Evolutionary conservation across 2,797 vertebrate species (phyloP), one percentile per base, ranked within the genome.

Genomic region (Catostomus latipinnis): DNA sequence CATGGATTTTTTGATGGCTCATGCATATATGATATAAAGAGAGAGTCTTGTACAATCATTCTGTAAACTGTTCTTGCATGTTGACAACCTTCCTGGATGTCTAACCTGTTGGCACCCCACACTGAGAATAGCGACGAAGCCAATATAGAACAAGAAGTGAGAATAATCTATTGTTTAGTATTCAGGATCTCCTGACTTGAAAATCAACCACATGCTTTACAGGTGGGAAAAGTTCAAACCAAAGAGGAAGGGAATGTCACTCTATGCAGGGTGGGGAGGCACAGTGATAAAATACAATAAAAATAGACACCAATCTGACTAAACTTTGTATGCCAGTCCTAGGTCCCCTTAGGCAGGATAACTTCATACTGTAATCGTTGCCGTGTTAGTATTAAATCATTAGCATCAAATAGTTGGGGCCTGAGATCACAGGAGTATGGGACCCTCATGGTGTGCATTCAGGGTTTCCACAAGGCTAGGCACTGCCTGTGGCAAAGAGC

Each of bases 371-470:
- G 84, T 81, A 86, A 80, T 82, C 81, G 75, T 85, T 88, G 85
- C 81, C 80, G 84, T 85, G 83, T 85, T 87, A 87, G 85, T 77
- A 82, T 84, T 85, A 81, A 83, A 82, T 85, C 76, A 82, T 91
- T 88, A 88, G 85, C 88, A 84, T 92, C 90, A 90, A 58, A 84
- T 76, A 84, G 52, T 70, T 52, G 60, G 45, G 60, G 46, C 22
- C n/a, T 22, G 71, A 57, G 22, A 66, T 77, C 66, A 53, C 57
- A 48, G 34, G 57, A 65, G 58, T 43, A 48, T 22, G 49, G 22
- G 75, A 70, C 56, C 46, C 5, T 75, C 18, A 0, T 71, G 85
- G 87, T 74, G 74, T 68, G 48, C 48, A 78, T 50, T 69, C 53
- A 18, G 4, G 45, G 82, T 81, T 84, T 86, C 60, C 2, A 43